Evolutionary conservation across 2,888 invertebrate species (phyloP).

Genomic region (Agelastica alni): DNA sequence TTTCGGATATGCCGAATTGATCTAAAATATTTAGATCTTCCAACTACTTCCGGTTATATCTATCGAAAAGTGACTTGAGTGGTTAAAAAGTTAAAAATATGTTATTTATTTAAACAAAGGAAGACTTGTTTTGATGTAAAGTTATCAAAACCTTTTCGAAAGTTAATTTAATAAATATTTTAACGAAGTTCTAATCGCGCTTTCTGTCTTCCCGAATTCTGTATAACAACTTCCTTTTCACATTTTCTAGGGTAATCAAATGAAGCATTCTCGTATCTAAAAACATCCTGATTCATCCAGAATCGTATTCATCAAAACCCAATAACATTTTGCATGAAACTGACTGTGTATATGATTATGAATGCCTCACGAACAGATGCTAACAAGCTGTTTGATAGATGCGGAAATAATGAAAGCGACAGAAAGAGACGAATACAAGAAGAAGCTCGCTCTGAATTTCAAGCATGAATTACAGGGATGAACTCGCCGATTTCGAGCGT

Average conservation of each 20-base stretch:
- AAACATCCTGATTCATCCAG: conserved; percentile 23
- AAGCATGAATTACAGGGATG: conserved; percentile 50
- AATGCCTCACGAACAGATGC: conserved; percentile 43
- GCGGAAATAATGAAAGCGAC: conserved; percentile 50
- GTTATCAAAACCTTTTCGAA: no score
- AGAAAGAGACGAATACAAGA: conserved; percentile 39
- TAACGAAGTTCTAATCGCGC: no score
- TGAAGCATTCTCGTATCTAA: conserved; percentile 22
- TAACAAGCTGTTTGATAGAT: conserved; percentile 53
- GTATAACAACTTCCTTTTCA: conserved; percentile 17
- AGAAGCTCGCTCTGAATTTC: conserved; percentile 49
- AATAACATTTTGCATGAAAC: conserved; percentile 21
- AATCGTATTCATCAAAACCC: conserved; percentile 24
- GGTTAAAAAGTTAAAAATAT: no score
- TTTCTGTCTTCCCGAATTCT: no score
- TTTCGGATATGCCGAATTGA: no score
- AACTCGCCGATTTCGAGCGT: conserved; percentile 46
- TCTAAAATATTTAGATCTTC: no score
- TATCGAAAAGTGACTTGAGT: no score
- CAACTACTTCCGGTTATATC: no score
- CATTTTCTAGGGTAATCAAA: conserved; percentile 23
- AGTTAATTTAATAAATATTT: no score
- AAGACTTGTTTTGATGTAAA: no score
- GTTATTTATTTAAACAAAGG: no score
- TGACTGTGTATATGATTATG: conserved; percentile 23